phyloP scores from a whole-genome alignment of 2,888 invertebrate genomes.

The Chrysolina haemoptera region DNA sequence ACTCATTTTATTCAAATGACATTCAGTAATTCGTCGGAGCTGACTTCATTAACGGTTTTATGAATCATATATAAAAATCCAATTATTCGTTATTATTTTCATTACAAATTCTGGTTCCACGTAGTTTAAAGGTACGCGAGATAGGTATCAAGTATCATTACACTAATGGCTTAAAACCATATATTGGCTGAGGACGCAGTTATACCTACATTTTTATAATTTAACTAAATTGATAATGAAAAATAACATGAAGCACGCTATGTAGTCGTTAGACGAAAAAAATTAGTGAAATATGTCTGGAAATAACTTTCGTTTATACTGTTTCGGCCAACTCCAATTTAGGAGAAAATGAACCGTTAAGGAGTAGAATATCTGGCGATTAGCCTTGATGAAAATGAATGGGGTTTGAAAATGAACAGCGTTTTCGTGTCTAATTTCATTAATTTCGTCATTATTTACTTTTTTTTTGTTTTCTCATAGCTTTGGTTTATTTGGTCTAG shows the following conservation, averaged over 20 bases:
- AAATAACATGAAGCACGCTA: conserved; percentile 13
- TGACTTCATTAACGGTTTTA: background rate
- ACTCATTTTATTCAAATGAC: no score
- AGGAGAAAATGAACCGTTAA: background rate
- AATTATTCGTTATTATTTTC: no score
- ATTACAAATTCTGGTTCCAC: background rate
- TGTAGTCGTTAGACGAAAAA: conserved; percentile 4
- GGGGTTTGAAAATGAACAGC: background rate
- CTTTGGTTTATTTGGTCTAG: background rate
- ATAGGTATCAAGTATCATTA: background rate
- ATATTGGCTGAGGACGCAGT: background rate
- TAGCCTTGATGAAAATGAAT: conserved; percentile 13
- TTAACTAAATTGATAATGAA: conserved; percentile 13
- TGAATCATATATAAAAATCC: background rate
- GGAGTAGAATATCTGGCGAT: background rate
- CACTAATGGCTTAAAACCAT: background rate
- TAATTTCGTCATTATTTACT: background rate
- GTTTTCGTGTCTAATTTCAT: background rate
- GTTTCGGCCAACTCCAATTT: conserved; percentile 13
- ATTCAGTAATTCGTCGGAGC: no score
- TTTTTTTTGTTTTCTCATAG: background rate
- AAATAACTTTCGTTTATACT: conserved; percentile 4
- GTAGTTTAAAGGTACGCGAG: background rate
- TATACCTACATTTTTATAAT: conserved; percentile 3
- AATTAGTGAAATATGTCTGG: background rate